These are phyloP conservation scores for Protophormia terraenovae DNA, from an alignment of 2,888 invertebrate species.

Conservation along the genomic window DNA sequence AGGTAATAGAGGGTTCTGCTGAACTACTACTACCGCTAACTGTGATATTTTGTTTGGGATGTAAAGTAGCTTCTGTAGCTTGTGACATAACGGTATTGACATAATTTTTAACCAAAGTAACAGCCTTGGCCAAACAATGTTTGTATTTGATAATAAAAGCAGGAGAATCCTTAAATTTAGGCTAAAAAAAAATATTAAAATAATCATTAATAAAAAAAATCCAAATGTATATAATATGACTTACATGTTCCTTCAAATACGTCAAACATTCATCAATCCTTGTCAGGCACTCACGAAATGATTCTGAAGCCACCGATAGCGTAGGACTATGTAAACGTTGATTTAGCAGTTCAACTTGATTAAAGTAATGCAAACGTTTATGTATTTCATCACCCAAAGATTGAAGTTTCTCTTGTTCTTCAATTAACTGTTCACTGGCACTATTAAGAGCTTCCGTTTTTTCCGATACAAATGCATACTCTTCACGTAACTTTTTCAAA, in stretches of 20 bases:
- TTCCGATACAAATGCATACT: slow-evolving; percentile 93
- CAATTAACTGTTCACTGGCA: slow-evolving; percentile 94
- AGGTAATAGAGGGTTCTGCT: slow-evolving; percentile 75
- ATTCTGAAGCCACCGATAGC: slow-evolving; percentile 90
- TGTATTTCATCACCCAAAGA: slow-evolving; percentile 90
- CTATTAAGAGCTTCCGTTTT: slow-evolving; percentile 96
- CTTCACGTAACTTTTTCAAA: slow-evolving; percentile 87
- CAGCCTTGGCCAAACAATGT: slow-evolving; percentile 90
- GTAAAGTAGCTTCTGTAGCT: slow-evolving; percentile 89
- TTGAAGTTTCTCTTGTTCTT: slow-evolving; percentile 92
- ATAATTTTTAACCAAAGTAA: slow-evolving; percentile 90
- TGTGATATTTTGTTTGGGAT: slow-evolving; percentile 75
- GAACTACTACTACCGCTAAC: slow-evolving; percentile 33
- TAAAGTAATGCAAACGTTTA: slow-evolving; percentile 91
- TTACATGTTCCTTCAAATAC: slow-evolving; percentile 91
- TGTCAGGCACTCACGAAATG: slow-evolving; percentile 90
- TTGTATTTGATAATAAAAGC: slow-evolving; percentile 91
- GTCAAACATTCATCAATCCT: slow-evolving; percentile 93
- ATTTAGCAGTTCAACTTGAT: slow-evolving; percentile 90
- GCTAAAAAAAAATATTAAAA: slow-evolving; percentile 81
- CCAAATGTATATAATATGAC: too few relatives aligned
- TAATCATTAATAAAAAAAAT: background rate
- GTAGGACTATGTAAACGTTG: slow-evolving; percentile 91
- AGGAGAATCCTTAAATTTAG: slow-evolving; percentile 92
- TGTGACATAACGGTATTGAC: slow-evolving; percentile 89